Conservation (phyloP, 2,113 vertebrate species). For the Psophia crepitans region DNA sequence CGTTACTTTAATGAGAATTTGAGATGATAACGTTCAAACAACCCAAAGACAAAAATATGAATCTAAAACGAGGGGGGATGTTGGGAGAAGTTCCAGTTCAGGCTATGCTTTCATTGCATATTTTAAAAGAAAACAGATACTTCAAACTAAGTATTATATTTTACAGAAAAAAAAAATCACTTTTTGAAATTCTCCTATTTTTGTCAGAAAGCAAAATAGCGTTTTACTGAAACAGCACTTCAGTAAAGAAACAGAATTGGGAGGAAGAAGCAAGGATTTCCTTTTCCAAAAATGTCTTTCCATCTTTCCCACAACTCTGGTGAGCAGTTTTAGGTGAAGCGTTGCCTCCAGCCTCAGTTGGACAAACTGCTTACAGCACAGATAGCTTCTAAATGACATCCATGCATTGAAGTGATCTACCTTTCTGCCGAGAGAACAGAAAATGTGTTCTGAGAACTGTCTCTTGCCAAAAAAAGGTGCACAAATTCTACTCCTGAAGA, state of each 20-base stretch:
- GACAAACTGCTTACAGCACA: not conserved
- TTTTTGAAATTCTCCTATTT: not conserved
- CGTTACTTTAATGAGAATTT: not conserved
- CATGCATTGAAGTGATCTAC: not conserved
- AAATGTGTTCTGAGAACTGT: not conserved
- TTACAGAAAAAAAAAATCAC: not conserved
- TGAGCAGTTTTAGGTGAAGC: not conserved
- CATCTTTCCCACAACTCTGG: not conserved
- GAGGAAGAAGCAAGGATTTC: not conserved
- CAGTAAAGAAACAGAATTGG: not conserved
- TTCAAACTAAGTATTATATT: not conserved
- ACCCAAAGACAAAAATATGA: not conserved
- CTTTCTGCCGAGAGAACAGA: conserved; percentile 13
- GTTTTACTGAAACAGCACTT: not conserved
- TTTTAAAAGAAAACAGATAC: not conserved
- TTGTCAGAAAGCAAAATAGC: not conserved
- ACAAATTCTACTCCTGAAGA: not conserved
- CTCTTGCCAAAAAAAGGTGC: not conserved
- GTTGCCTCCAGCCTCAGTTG: not conserved
- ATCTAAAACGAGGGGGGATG: not conserved
- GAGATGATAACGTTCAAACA: not conserved
- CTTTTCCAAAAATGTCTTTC: not conserved
- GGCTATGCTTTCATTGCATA: not conserved
- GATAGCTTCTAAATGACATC: conserved; percentile 20
- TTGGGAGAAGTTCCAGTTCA: not conserved